Conservation (phyloP, 2,797 vertebrate genomes). For the Notamacropus eugenii region DNA sequence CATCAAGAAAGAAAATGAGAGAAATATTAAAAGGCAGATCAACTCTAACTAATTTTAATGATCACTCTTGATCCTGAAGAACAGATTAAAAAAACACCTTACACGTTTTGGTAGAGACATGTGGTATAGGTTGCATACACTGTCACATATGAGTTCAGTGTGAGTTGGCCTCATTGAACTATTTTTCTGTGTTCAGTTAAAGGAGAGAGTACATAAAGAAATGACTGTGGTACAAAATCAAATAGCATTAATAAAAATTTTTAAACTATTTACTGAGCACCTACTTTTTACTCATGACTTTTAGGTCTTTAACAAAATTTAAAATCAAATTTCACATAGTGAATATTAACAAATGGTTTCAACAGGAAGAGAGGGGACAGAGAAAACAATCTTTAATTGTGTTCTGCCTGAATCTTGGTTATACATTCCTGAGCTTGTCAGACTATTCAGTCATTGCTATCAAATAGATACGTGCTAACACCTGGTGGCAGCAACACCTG, state of each 20-base stretch:
- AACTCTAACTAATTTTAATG: background rate
- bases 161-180: background rate
- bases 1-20: background rate
- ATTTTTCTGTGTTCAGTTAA: background rate
- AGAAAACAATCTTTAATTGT: background rate
- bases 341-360: background rate
- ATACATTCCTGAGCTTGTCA: background rate
- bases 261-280: background rate
- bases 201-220: background rate
- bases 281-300: background rate
- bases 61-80: background rate
- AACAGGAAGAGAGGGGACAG: background rate
- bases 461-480: background rate
- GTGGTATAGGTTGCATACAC: background rate
- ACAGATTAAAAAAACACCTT: background rate
- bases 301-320: background rate
- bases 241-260: background rate
- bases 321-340: background rate
- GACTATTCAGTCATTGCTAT: background rate
- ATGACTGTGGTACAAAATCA: background rate
- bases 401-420: background rate
- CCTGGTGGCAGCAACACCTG: background rate
- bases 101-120: background rate
- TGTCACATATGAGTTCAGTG: background rate
- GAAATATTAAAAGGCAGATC: background rate